Percentiles rank a stretch among this genome's conserved stretches.
These are phyloP conservation scores for Candoia aspera DNA, from an alignment of 2,113 vertebrate genomes.

Conservation along the genomic window DNA sequence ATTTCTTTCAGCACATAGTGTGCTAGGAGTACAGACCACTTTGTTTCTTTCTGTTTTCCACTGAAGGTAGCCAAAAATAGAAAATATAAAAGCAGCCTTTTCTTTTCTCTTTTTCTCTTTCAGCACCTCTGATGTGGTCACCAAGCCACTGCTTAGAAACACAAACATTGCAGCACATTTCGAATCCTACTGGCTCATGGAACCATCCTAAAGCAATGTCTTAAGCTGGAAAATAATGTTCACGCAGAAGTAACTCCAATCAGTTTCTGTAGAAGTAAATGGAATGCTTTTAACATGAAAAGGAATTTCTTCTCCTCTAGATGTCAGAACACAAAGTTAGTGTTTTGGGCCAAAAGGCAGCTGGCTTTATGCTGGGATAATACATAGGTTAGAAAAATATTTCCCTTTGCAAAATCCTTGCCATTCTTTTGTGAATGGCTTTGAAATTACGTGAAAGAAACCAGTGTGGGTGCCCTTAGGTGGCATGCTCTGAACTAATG, in stretches of 20 bases:
- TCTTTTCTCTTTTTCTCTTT: conserved; percentile 55
- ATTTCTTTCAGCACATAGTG: conserved; percentile 40
- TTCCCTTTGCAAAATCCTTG: neutral
- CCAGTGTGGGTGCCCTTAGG: neutral
- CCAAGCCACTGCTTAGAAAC: conserved; percentile 65
- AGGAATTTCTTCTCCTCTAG: conserved; percentile 16
- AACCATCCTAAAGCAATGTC: conserved; percentile 71
- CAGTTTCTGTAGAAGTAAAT: conserved; percentile 57
- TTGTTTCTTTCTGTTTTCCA: conserved; percentile 71
- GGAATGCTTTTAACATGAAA: conserved; percentile 56
- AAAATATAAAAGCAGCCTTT: conserved; percentile 67
- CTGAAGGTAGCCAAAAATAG: conserved; percentile 60
- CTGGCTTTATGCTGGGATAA: conserved; percentile 31
- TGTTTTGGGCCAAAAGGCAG: conserved; percentile 34
- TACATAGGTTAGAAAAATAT: neutral
- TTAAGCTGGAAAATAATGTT: conserved; percentile 67
- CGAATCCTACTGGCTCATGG: conserved; percentile 65
- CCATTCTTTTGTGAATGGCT: neutral
- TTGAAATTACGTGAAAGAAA: neutral
- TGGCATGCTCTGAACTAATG: neutral
- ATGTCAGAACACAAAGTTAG: conserved; percentile 49
- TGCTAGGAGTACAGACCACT: conserved; percentile 55
- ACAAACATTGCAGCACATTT: conserved; percentile 72
- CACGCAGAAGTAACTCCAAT: conserved; percentile 60
- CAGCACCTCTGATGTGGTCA: conserved; percentile 63